phyloP scores from a whole-genome alignment of 2,888 invertebrate genomes.

The Eupeodes luniger region DNA sequence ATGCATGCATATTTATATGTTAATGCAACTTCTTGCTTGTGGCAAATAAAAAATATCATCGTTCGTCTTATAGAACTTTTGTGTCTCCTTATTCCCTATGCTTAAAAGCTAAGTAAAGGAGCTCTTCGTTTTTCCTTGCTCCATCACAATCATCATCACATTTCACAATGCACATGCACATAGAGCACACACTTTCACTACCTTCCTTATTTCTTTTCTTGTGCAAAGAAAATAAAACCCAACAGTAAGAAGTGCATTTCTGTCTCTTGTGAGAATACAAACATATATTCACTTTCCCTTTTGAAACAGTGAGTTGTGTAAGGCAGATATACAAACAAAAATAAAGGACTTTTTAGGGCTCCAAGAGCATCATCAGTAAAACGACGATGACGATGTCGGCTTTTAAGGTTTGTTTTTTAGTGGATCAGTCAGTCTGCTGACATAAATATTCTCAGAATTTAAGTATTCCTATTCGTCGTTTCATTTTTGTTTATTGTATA shows the following conservation, averaged over 20 bases:
- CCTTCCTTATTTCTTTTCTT: background rate
- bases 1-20: too few species aligned
- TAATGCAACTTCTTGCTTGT: background rate
- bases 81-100: background rate
- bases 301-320: background rate
- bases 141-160: background rate
- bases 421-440: constrained; percentile 70
- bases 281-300: constrained; percentile 1
- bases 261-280: background rate
- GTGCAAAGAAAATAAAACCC: background rate
- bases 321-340: background rate
- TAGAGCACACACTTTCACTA: background rate
- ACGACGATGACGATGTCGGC: background rate
- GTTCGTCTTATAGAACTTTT: background rate
- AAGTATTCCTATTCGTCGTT: background rate
- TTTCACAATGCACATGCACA: background rate
- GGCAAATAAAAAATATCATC: background rate
- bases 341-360: background rate
- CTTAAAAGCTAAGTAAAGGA: background rate
- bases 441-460: constrained; percentile 50
- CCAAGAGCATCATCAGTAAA: constrained; percentile 1
- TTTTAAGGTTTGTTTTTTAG: constrained; percentile 32
- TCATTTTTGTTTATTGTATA: background rate
- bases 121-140: background rate
- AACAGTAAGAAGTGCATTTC: background rate